Conservation (phyloP, 53 echinoderm and acorn worm species). For the Echinometra lucunter region DNA sequence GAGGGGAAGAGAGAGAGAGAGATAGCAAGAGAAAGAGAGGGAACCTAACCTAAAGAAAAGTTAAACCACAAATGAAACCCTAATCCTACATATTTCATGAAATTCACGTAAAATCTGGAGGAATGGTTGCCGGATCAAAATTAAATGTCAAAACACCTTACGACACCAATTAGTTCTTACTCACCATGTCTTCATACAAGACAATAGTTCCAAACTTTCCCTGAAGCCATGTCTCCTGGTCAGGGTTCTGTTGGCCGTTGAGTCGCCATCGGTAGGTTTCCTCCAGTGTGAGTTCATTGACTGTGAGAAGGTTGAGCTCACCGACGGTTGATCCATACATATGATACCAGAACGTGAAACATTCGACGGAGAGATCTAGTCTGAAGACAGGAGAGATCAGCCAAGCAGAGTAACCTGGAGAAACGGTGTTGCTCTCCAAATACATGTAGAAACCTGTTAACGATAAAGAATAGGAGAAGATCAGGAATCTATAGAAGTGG, state of each 20-base stretch:
- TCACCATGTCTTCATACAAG: background rate
- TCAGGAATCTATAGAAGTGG: too few relatives aligned
- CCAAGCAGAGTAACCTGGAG: background rate
- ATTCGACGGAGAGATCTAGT: background rate
- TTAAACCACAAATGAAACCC: too few relatives aligned
- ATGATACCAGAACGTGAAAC: conserved; percentile 87
- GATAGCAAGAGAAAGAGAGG: too few relatives aligned
- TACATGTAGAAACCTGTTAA: conserved; percentile 9
- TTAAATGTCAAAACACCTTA: too few relatives aligned
- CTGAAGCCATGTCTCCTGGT: conserved; percentile 26
- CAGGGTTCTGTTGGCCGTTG: conserved; percentile 42
- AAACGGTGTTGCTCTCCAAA: conserved; percentile 37
- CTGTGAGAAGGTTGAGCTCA: conserved; percentile 66
- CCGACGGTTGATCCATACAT: conserved; percentile 88
- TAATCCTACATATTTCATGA: too few relatives aligned
- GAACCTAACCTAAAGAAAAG: too few relatives aligned
- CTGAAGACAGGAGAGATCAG: background rate
- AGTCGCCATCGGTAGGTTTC: conserved; percentile 30
- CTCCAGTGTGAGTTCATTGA: background rate
- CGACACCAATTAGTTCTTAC: background rate
- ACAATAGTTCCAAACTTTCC: background rate
- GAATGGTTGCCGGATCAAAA: too few relatives aligned
- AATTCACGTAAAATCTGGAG: too few relatives aligned
- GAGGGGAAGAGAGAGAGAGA: too few relatives aligned
- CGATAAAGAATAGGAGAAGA: too few relatives aligned